A percentile compares a stretch with the other conserved stretches of the same genome.
Conservation (phyloP, 1,140 invertebrate species). For the Drosophila sp. region DNA sequence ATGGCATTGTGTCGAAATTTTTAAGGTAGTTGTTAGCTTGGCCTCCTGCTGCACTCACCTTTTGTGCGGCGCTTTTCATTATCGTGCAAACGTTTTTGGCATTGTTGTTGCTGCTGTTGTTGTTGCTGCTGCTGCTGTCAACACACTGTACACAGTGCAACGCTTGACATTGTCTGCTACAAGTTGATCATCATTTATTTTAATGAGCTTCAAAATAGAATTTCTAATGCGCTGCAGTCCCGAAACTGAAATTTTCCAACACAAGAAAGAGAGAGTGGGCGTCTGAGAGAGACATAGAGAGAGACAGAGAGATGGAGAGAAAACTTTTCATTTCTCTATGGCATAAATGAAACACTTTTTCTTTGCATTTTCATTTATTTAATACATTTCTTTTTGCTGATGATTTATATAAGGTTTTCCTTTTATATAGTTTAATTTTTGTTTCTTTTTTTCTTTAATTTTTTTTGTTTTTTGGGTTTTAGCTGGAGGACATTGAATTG, state of each 20-base stretch:
- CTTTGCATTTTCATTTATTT: constrained; percentile 35
- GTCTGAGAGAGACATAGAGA: neutral
- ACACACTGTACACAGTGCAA: constrained; percentile 53
- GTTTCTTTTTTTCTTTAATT: constrained; percentile 16
- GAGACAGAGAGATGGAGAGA: neutral
- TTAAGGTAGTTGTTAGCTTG: constrained; percentile 12
- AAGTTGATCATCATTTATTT: constrained; percentile 77
- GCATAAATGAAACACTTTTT: constrained; percentile 8
- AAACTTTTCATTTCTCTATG: constrained; percentile 36
- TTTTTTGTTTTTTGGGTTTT: constrained; percentile 46
- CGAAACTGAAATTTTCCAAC: constrained; percentile 16
- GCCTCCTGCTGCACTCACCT: constrained; percentile 28
- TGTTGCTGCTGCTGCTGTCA: constrained; percentile 40
- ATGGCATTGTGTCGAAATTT: constrained; percentile 60
- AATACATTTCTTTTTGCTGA: constrained; percentile 42
- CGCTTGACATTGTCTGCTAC: constrained; percentile 28
- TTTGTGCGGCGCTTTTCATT: constrained; percentile 70
- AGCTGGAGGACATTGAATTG: constrained; percentile 79
- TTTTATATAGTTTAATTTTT: constrained; percentile 69
- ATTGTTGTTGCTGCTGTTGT: constrained; percentile 66
- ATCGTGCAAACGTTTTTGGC: constrained; percentile 45
- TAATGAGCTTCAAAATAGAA: constrained; percentile 78
- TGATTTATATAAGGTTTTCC: constrained; percentile 24
- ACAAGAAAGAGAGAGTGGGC: neutral
- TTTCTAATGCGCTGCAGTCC: constrained; percentile 52